A percentile compares a stretch with the other conserved stretches of the same genome.
phyloP scores from a whole-genome alignment of 1,140 invertebrate genomes.

The Macrosteles quadrilineatus region DNA sequence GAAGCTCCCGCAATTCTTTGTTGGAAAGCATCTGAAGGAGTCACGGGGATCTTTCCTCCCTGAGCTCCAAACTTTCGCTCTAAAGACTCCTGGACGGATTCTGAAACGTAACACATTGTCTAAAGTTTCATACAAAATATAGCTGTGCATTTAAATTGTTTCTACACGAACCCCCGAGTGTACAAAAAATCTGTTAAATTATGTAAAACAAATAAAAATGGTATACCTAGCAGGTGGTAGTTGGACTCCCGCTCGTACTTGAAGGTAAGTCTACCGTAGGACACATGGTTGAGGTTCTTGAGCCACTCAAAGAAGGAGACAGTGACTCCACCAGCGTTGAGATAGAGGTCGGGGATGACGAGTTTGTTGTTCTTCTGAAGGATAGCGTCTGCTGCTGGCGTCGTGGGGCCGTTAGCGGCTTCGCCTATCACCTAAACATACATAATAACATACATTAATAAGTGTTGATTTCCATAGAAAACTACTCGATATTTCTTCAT shows the following conservation, averaged over 20 bases:
- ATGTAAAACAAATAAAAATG: too few relatives aligned
- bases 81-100: constrained; percentile 98
- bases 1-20: constrained; percentile 97
- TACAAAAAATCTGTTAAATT: too few relatives aligned
- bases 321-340: constrained; percentile 79
- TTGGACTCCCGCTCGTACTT: constrained; percentile 99
- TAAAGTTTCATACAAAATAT: too few relatives aligned
- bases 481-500: too few relatives aligned
- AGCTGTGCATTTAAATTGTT: too few relatives aligned
- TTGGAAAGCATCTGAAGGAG: constrained; percentile 91
- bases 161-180: too few relatives aligned
- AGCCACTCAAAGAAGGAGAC: constrained; percentile 99
- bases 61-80: constrained; percentile 94
- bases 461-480: too few relatives aligned
- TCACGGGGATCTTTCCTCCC: constrained; percentile 92
- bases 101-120: too few relatives aligned
- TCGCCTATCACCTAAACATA: constrained; percentile 69
- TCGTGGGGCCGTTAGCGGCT: constrained; percentile 98
- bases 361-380: constrained; percentile 92
- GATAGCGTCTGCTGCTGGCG: constrained; percentile 95
- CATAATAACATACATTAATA: too few relatives aligned
- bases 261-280: constrained; percentile 97
- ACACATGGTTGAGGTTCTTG: constrained; percentile 99
- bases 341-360: constrained; percentile 84
- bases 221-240: constrained; percentile 90